Conservation (phyloP, 2,797 vertebrate species). For the Leuciscus waleckii region DNA sequence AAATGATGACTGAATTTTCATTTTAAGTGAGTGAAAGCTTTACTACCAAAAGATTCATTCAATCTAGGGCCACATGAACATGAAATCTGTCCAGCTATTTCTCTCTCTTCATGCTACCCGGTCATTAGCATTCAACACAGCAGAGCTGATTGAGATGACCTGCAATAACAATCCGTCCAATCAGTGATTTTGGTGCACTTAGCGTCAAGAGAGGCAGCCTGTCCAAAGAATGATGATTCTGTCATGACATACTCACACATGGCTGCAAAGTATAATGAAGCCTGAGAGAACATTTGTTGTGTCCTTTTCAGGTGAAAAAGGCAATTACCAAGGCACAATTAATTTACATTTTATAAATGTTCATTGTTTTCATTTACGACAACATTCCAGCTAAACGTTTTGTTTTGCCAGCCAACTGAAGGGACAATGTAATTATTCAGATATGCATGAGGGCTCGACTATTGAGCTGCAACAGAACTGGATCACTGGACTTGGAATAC, state of each 20-base stretch:
- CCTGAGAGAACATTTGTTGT: slow-evolving; percentile 40
- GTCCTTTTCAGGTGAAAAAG: slow-evolving; percentile 56
- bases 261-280: slow-evolving; percentile 49
- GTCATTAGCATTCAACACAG: slow-evolving; percentile 51
- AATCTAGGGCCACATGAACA: not conserved
- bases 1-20: not conserved
- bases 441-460: slow-evolving; percentile 41
- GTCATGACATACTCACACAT: slow-evolving; percentile 46
- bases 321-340: slow-evolving; percentile 57
- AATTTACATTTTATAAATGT: slow-evolving; percentile 55
- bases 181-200: slow-evolving; percentile 56
- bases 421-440: slow-evolving; percentile 49
- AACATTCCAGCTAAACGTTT: slow-evolving; percentile 29
- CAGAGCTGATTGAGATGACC: slow-evolving; percentile 44
- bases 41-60: slow-evolving; percentile 4
- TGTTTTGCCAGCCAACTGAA: slow-evolving; percentile 39
- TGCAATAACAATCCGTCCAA: slow-evolving; percentile 55
- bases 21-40: not conserved
- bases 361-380: slow-evolving; percentile 58
- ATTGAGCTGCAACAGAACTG: slow-evolving; percentile 39
- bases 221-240: slow-evolving; percentile 47
- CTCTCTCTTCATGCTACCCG: not conserved
- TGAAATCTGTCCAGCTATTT: not conserved
- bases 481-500: slow-evolving; percentile 48
- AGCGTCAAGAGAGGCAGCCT: slow-evolving; percentile 45